Evolutionary conservation across 2,888 invertebrate genomes (phyloP), one percentile per base, ranked within the genome.

Genomic region (Sarcophaga rosellei): DNA sequence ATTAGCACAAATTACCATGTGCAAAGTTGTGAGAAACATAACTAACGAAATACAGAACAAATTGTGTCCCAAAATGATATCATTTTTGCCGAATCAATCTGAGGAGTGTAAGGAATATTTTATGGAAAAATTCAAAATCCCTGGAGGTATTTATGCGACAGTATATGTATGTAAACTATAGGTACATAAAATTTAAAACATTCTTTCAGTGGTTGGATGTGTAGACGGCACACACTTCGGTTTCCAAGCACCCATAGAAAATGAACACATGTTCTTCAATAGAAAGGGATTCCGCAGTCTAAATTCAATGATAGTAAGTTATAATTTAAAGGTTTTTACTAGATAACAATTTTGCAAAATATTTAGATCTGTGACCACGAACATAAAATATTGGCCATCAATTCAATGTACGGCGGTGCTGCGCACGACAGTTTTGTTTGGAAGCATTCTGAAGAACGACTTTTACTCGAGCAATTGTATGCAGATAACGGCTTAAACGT

Each of bases 381-480:
- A 17, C 45, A 68, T 20, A 66, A 68, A 45, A 1, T 61, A 5
- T 45, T 77, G 23, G 68, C 61, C 10, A 66, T 57, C 4, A 76
- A 76, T 66, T 76, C 59, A 35, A 76, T 35, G 57, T 44, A 76
- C 20, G 76, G 66, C 10, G 76, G 68, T 5, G 68, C 69, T 44
- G 66, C 76, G 17, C 76, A 77, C 15, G 47, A 77, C 45, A 61
- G 45, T 15, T 68, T 77, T 68, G 59, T 77, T n/a, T 75, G 74
- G 74, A 75, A 65, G n/a, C 63, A 74, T 21, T 74, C 74, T 5
- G 63, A 75, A 45, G 74, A 75, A 57, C 65, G 66, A 44, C 17
- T 15, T 66, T 66, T 66, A 44, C 65, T 66, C 23, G 65, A 66
- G 65, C 44, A 66, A 66, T 66, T 66, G n/a, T 66, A 66, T 44